Conservation (phyloP, 2,113 vertebrate genomes). For the Brachypteracias leptosomus region DNA sequence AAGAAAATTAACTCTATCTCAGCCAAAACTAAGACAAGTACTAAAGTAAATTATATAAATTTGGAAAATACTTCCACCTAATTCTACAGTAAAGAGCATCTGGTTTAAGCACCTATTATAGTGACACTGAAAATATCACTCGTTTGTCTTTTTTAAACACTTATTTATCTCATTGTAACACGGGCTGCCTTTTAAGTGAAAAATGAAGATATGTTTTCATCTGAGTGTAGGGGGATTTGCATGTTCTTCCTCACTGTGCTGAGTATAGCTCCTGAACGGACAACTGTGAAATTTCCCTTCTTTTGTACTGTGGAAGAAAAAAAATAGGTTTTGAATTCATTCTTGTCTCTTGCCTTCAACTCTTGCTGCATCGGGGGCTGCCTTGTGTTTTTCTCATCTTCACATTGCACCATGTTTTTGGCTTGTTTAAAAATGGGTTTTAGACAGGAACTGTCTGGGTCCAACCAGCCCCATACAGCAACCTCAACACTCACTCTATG, state of each 20-base stretch:
- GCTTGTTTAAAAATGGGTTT: not conserved
- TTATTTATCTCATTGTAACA: not conserved
- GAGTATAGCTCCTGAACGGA: not conserved
- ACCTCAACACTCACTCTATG: not conserved
- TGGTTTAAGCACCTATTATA: not conserved
- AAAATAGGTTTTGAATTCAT: not conserved
- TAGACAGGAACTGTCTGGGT: not conserved
- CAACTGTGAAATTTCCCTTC: not conserved
- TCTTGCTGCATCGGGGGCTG: not conserved
- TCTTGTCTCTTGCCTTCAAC: not conserved
- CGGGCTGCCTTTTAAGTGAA: not conserved
- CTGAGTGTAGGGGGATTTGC: not conserved
- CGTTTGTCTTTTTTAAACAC: not conserved
- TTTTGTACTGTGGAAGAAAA: not conserved
- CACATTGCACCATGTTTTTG: not conserved
- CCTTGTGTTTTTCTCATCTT: not conserved
- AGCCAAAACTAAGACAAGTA: not conserved
- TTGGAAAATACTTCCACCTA: not conserved
- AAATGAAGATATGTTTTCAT: not conserved
- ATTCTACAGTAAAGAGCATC: not conserved
- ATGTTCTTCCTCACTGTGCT: not conserved
- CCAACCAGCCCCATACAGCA: not conserved
- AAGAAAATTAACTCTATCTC: not conserved
- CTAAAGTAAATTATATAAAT: not conserved
- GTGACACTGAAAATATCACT: not conserved